phyloP scores from a whole-genome alignment of 2,113 vertebrate genomes.

The Otocyon megalotis region DNA sequence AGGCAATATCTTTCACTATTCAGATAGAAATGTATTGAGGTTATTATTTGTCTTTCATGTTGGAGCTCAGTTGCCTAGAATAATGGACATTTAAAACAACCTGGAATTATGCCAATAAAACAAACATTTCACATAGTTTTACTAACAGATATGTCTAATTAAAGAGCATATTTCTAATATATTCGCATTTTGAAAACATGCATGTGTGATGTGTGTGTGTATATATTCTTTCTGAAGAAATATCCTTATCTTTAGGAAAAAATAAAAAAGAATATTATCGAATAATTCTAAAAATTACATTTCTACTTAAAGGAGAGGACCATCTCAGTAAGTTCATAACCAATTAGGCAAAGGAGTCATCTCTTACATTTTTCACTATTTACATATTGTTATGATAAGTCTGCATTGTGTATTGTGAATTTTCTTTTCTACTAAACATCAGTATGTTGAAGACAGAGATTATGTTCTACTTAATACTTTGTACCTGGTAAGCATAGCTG shows the following conservation, averaged over 20 bases:
- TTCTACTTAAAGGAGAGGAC: conserved; percentile 7
- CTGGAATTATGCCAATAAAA: neutral
- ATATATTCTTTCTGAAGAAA: neutral
- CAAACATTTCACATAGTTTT: neutral
- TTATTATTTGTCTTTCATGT: neutral
- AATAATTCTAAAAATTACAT: neutral
- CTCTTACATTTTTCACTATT: neutral
- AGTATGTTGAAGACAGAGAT: neutral
- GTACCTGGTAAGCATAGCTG: neutral
- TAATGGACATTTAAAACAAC: neutral
- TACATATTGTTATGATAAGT: neutral
- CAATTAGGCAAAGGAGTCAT: neutral
- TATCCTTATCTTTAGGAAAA: neutral
- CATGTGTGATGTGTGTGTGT: neutral
- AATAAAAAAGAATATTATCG: neutral
- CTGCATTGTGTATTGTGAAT: neutral
- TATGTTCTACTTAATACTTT: neutral
- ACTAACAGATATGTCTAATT: neutral
- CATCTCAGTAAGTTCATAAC: neutral
- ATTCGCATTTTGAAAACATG: neutral
- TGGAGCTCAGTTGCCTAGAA: neutral
- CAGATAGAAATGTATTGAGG: conserved; percentile 18
- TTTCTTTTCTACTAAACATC: neutral
- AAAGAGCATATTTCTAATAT: neutral
- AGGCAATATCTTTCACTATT: neutral